Evolutionary conservation across 2,888 invertebrate species (phyloP), one percentile per base, ranked within the genome.

Genomic region (Epirrhoe alternata): DNA sequence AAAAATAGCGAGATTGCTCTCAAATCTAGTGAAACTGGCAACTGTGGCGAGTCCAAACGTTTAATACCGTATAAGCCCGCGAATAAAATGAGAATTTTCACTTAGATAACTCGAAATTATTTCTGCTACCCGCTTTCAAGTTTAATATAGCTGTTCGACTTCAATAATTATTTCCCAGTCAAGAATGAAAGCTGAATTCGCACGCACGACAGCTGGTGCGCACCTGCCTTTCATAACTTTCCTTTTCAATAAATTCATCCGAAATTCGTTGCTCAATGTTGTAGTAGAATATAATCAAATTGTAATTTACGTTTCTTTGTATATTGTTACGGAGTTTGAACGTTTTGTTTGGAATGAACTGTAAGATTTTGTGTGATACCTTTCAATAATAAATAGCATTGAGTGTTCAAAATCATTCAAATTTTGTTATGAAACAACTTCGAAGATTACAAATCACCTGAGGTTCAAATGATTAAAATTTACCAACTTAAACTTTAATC

Each of bases 191-290:
- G 74, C 74, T 66, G 74, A 80, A 79, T 77, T 79, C 65, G 66
- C 72, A 78, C 78, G 80, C 76, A 79, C 79, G 77, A 74, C 84
- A 84, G 82, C 77, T 83, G 73, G 67, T 70, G 63, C 73, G 70
- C 87, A 86, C 86, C 86, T 87, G 87, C 77, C 82, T 74, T 77
- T 77, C 76, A 68, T 72, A 84, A 87, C 85, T 87, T 87, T 87
- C 85, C 86, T 84, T 86, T 86, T 87, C 86, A 85, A 86, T 87
- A 84, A 87, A 82, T 84, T 79, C 81, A 73, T 74, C 76, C 67
- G 65, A 75, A 75, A 75, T 74, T 76, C 59, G 62, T 60, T 65
- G 75, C 53, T 61, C 49, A 54, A 64, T 78, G 73, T 77, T 77
- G 64, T 67, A 69, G 64, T 61, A 55, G 75, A 75, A 74, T 68